Conservation (phyloP, 2,113 vertebrate species). For the Chlamydotis undulata region DNA sequence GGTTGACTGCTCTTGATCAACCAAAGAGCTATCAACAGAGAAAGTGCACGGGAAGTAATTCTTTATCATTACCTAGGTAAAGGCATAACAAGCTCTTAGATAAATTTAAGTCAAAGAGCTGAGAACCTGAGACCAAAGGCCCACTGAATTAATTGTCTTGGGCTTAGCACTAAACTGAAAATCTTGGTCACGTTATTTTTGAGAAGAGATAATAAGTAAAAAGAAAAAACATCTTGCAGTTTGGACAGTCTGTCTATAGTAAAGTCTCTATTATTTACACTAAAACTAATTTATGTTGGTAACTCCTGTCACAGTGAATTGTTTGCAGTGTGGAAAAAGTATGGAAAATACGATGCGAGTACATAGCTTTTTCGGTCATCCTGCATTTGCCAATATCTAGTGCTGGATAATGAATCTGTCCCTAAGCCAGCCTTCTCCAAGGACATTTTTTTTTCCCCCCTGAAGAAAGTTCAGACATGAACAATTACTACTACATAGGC, state of each 20-base stretch:
- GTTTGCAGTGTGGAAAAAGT: constrained; percentile 13
- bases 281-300: not conserved
- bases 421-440: not conserved
- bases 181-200: not conserved
- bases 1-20: not conserved
- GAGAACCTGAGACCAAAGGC: not conserved
- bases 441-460: not conserved
- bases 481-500: not conserved
- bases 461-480: not conserved
- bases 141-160: not conserved
- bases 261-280: not conserved
- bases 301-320: not conserved
- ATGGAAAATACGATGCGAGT: constrained; percentile 49
- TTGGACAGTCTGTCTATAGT: not conserved
- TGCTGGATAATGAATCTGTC: constrained; percentile 13
- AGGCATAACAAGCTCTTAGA: not conserved
- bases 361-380: not conserved
- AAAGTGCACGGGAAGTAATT: not conserved
- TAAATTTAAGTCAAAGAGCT: not conserved
- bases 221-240: not conserved
- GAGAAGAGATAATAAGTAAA: not conserved
- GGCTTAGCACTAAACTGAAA: not conserved
- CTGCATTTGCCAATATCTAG: constrained; percentile 4
- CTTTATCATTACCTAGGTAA: not conserved
- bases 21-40: not conserved